Evolutionary conservation across 1,140 invertebrate genomes (phyloP), one percentile per base, ranked within the genome.

Genomic region (Ooceraea biroi): DNA sequence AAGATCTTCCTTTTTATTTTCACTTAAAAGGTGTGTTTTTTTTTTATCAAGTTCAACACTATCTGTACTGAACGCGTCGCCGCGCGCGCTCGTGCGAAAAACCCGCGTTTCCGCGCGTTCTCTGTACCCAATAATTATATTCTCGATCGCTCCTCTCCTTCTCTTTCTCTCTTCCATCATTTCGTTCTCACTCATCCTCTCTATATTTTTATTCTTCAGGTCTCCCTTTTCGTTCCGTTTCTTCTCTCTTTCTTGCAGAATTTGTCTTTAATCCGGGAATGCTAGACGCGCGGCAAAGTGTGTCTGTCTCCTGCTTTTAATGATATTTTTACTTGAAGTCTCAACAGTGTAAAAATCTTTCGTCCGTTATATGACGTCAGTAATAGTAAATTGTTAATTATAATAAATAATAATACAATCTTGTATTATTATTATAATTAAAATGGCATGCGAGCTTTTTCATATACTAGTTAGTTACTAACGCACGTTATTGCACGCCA

Each of bases 281-380:
- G 36, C 11, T 69, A 19, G 36, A 76, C 25, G 48, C 61, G 11
- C 30, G 14, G 17, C 14, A 44, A n/a, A 19, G 57, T 2, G 19
- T 5, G 14, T 48, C 7, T 25, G 17, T 50, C 17, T 11, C 7
- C 41, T 12, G 52, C 52, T 74, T 86, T n/a, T 11, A 94, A 94
- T 94, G n/a, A 94, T 94, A 94, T 94, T 93, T 94, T 94, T 94
- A 94, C 93, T 94, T 94, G 92, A 94, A 94, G 92, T 93, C 92
- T 94, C 91, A 94, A 94, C 93, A 94, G 92, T 94, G 93, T 94
- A 94, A 93, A 94, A 94, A 93, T 93, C 92, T 94, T 94, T 93
- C 92, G 93, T 93, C 92, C 91, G 76, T 93, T 92, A 92, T 90
- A 92, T 93, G 91, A 91, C 87, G 90, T 94, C 90, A 93, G 93